Percentiles rank a stretch among this genome's conserved stretches.
Evolutionary conservation across 2,888 invertebrate species (phyloP).

Genomic region (Spisula solida): DNA sequence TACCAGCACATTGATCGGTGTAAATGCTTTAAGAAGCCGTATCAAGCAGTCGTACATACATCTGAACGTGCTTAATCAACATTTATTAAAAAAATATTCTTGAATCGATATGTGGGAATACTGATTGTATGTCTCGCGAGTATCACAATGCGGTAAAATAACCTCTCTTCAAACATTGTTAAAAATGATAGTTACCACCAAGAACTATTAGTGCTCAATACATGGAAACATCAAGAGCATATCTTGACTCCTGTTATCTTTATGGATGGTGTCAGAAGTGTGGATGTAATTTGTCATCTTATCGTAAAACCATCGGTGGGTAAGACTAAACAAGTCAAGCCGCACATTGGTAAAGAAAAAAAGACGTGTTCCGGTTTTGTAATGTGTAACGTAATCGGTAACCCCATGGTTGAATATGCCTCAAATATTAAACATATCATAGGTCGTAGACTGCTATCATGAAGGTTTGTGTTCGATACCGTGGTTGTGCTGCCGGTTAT

Average conservation of each 20-base stretch:
- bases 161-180: constrained; percentile 3
- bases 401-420: no score
- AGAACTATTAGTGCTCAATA: not conserved
- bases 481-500: no score
- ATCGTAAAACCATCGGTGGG: not conserved
- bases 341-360: no score
- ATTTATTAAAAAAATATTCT: no score
- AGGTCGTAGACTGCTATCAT: no score
- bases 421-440: no score
- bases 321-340: not conserved
- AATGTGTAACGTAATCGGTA: no score
- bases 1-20: no score
- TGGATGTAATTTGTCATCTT: not conserved
- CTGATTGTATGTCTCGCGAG: not conserved
- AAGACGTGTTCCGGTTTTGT: no score
- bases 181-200: not conserved
- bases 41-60: not conserved
- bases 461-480: no score
- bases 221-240: not conserved
- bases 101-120: no score
- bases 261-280: not conserved
- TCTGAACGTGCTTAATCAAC: no score
- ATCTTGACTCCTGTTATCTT: not conserved
- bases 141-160: not conserved
- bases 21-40: not conserved